phyloP scores from a whole-genome alignment of 2,888 invertebrate genomes.

The Hyles lineata region DNA sequence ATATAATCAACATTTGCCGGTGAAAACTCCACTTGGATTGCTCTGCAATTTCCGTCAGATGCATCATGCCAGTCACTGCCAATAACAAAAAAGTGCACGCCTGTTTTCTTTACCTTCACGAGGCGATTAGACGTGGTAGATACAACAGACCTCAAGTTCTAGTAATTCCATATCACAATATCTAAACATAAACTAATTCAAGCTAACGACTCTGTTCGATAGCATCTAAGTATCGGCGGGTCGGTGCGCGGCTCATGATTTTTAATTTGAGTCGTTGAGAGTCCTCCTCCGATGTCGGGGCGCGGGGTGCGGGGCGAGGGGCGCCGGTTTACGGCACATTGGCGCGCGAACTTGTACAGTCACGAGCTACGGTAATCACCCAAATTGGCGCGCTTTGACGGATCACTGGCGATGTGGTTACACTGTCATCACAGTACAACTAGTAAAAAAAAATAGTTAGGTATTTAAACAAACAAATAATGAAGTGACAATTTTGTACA shows the following conservation, averaged over 20 bases:
- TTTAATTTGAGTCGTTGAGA: too few species aligned
- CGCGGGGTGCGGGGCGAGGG: not conserved
- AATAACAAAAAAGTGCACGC: too few species aligned
- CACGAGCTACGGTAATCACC: slow-evolving; percentile 22
- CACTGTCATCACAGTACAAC: not conserved
- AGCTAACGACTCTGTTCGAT: not conserved
- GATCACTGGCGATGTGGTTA: slow-evolving; percentile 9
- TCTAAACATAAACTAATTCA: not conserved
- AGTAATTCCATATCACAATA: not conserved
- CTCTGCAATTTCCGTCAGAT: too few species aligned
- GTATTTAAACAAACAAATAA: too few species aligned
- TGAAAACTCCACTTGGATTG: too few species aligned
- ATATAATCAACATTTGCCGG: too few species aligned
- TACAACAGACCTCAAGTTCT: not conserved
- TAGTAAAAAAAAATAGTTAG: not conserved
- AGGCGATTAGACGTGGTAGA: not conserved
- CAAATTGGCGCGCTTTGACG: slow-evolving; percentile 12
- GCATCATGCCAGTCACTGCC: too few species aligned
- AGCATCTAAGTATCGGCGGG: not conserved
- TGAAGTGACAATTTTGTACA: too few species aligned
- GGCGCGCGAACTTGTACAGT: slow-evolving; percentile 9
- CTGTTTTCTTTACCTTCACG: too few species aligned
- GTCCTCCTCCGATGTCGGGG: not conserved
- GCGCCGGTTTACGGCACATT: not conserved
- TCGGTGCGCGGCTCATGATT: not conserved